These are phyloP conservation scores for Megalops cyprinoides DNA, from an alignment of 2,797 vertebrate genomes.

Conservation along the genomic window DNA sequence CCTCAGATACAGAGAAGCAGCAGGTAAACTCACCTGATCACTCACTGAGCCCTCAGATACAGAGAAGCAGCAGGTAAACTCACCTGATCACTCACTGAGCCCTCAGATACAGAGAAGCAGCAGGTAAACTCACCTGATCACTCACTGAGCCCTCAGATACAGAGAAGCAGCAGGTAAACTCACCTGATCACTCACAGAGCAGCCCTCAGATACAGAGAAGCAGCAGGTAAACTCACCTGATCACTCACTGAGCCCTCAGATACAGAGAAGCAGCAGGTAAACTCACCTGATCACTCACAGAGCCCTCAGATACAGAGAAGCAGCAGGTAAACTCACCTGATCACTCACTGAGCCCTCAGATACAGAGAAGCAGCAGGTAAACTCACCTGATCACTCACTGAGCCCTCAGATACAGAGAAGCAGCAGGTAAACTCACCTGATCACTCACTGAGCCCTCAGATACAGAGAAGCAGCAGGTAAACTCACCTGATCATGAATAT, in stretches of 20 bases:
- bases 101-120: slow-evolving; percentile 47
- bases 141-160: slow-evolving; percentile 19
- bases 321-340: slow-evolving; percentile 64
- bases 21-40: slow-evolving; percentile 62
- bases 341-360: slow-evolving; percentile 13
- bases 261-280: slow-evolving; percentile 66
- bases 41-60: slow-evolving; percentile 19
- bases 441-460: slow-evolving; percentile 13
- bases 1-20: slow-evolving; percentile 47
- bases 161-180: slow-evolving; percentile 68
- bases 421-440: slow-evolving; percentile 64
- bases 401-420: slow-evolving; percentile 43
- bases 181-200: background rate
- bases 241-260: slow-evolving; percentile 13
- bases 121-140: slow-evolving; percentile 62
- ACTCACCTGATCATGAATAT: background rate
- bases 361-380: slow-evolving; percentile 66
- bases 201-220: slow-evolving; percentile 43
- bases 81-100: background rate
- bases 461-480: slow-evolving; percentile 66
- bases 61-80: slow-evolving; percentile 68
- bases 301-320: slow-evolving; percentile 43
- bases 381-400: background rate
- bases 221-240: slow-evolving; percentile 64
- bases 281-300: background rate